Evolutionary conservation across 1,140 invertebrate species (phyloP), one percentile per base, ranked within the genome.

Genomic region (Papilio helenus): DNA sequence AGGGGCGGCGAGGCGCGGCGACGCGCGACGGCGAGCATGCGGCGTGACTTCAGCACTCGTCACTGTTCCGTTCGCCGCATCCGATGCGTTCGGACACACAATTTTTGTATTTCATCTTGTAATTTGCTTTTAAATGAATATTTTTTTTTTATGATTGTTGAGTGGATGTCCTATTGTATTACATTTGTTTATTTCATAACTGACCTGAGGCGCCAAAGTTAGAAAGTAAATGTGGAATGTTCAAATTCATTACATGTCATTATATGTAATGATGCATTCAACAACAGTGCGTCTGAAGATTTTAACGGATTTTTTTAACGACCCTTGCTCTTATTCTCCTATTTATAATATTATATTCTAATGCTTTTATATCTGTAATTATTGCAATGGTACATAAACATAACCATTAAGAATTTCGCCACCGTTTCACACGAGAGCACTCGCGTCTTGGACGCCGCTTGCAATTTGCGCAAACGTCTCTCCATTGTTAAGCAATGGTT

Each of bases 11-110:
- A 39, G 34, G 7, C 0, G 79, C 81, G 34, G 80, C 85, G 86
- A 80, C 82, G 87, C 89, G 87, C 88, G 87, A 81, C 88, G 82
- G 68, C 79, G 79, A 79, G 82, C 82, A 61, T 84, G 85, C 84
- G 81, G 87, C 82, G 86, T 86, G 86, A 88, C 88, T 86, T 73
- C 82, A 76, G 80, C 78, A 83, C 83, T 87, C 89, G 86, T 91
- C 89, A 91, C 90, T 86, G 90, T 90, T 91, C 89, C 90, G 89
- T 89, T 87, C 85, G 85, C 81, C 83, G 86, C 79, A 84, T 79
- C 39, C 79, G 77, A 44, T 26, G 46, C 49, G 12, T 68, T 61
- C 55, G 55, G 9, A 26, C 16, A 12, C 9, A 51, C 29, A 29
- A 80, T 84, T 85, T 85, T 84, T 80, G 81, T 76, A 51, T 78